Conservation (phyloP, 2,797 vertebrate species). For the Sardinella longiceps region DNA sequence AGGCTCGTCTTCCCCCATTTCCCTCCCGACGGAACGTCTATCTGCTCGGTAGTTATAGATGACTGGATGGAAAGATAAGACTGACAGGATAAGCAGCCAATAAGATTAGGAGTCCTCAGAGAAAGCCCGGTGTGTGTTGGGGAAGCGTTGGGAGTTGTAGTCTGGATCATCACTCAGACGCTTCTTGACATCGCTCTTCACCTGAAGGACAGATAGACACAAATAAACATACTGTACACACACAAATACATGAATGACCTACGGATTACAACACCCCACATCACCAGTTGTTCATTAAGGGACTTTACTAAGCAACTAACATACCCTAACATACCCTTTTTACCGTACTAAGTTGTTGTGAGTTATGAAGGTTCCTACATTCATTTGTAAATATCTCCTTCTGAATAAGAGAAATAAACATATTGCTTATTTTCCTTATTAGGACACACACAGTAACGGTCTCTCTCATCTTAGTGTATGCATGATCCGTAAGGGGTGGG, state of each 20-base stretch:
- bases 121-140: conserved; percentile 86
- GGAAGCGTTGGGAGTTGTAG: conserved; percentile 86
- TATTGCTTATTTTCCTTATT: too few species aligned
- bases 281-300: too few species aligned
- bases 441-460: too few species aligned
- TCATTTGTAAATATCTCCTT: too few species aligned
- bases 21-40: not conserved
- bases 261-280: not conserved
- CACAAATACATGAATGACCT: too few species aligned
- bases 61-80: not conserved
- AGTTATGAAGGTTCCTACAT: too few species aligned
- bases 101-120: conserved; percentile 78
- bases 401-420: too few species aligned
- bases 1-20: not conserved
- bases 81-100: conserved; percentile 4
- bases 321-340: too few species aligned
- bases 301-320: too few species aligned
- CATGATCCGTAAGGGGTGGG: too few species aligned
- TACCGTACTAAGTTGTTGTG: too few species aligned
- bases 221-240: not conserved
- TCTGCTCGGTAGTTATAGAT: not conserved
- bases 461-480: too few species aligned
- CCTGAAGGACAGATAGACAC: conserved; percentile 65
- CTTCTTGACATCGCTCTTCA: conserved; percentile 86
- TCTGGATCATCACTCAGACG: conserved; percentile 86